Conservation (phyloP, 1,140 invertebrate species). For the Ceratosolen fusciceps region DNA sequence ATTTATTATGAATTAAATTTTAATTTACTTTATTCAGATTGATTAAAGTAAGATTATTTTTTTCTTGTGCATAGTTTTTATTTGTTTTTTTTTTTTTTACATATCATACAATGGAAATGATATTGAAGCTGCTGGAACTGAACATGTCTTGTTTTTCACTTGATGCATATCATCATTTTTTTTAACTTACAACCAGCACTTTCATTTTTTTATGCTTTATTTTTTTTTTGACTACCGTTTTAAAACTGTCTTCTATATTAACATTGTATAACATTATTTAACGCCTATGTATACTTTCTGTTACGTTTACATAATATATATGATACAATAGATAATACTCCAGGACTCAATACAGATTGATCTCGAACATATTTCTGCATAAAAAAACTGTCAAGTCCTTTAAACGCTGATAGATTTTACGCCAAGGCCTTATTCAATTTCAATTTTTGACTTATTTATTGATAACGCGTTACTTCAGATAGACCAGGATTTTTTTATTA, state of each 20-base stretch:
- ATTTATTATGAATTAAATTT: too few relatives aligned
- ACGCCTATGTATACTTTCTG: slow-evolving; percentile 62
- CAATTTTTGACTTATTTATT: slow-evolving; percentile 29
- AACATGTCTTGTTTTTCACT: slow-evolving; percentile 45
- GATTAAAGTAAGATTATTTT: too few relatives aligned
- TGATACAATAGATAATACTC: slow-evolving; percentile 70
- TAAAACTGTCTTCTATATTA: slow-evolving; percentile 55
- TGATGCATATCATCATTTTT: slow-evolving; percentile 33
- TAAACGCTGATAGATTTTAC: slow-evolving; percentile 46
- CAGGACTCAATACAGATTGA: slow-evolving; percentile 61
- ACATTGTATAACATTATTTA: slow-evolving; percentile 61
- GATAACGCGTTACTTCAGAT: slow-evolving; percentile 50
- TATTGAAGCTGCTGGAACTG: slow-evolving; percentile 66
- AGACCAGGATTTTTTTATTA: slow-evolving; percentile 54
- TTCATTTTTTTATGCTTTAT: slow-evolving; percentile 35
- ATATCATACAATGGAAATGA: slow-evolving; percentile 72
- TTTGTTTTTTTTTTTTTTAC: slow-evolving; percentile 65
- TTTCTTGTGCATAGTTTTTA: slow-evolving; percentile 63
- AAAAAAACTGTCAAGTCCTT: slow-evolving; percentile 58
- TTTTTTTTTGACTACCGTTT: slow-evolving; percentile 53
- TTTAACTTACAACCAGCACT: slow-evolving; percentile 56
- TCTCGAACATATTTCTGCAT: slow-evolving; percentile 32
- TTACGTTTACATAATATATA: slow-evolving; percentile 66
- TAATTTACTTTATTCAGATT: too few relatives aligned
- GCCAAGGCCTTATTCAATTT: slow-evolving; percentile 54